These are phyloP conservation scores for Cheilosia vernalis DNA, from an alignment of 2,888 invertebrate species.

Conservation along the genomic window DNA sequence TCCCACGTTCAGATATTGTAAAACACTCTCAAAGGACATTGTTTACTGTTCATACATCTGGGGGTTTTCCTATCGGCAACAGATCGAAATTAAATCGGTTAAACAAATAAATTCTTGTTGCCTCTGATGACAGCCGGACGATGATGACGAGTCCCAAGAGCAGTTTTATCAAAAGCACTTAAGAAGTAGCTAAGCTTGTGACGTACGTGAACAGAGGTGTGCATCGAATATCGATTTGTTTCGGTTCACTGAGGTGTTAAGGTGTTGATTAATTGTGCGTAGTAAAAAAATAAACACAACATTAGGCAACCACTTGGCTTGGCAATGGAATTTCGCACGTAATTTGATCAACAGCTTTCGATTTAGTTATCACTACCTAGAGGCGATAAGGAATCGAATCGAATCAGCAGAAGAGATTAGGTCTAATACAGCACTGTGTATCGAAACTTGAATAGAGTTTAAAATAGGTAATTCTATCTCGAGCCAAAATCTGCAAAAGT, in stretches of 20 bases:
- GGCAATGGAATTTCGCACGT: slow-evolving; percentile 15
- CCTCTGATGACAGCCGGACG: slow-evolving; percentile 4
- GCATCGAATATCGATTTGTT: neutral
- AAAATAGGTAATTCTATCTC: too few relatives aligned
- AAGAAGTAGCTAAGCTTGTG: neutral
- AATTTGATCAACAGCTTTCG: neutral
- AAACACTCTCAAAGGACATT: neutral
- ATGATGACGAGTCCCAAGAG: slow-evolving; percentile 22
- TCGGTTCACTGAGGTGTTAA: slow-evolving; percentile 2
- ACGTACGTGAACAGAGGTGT: neutral
- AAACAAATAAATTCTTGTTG: neutral
- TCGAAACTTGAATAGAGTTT: neutral
- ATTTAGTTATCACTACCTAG: neutral
- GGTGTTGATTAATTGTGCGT: neutral
- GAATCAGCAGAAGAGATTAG: slow-evolving; percentile 15
- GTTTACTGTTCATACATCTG: neutral
- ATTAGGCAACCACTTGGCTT: neutral
- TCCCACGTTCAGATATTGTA: neutral
- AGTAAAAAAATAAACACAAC: neutral
- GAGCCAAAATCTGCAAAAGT: too few relatives aligned
- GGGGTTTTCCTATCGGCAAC: slow-evolving; percentile 15
- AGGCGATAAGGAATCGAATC: neutral
- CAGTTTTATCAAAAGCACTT: slow-evolving; percentile 14
- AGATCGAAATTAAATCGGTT: slow-evolving; percentile 4
- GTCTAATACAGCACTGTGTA: neutral